These are phyloP conservation scores for Nothoprocta perdicaria DNA, from an alignment of 2,113 vertebrate genomes.

Conservation along the genomic window DNA sequence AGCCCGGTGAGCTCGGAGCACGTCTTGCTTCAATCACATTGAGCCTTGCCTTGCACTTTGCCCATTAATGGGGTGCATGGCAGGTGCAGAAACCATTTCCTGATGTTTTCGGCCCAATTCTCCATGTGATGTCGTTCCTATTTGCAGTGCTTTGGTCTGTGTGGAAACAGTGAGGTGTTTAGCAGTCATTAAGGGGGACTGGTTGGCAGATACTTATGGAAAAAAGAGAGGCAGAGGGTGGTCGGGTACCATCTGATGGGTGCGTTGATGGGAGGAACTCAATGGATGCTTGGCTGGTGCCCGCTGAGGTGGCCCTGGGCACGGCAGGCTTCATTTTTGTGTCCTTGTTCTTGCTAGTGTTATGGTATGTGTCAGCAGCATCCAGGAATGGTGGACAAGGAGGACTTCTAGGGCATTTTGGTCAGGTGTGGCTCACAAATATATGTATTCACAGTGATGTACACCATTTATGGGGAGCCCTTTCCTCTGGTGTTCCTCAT, in stretches of 20 bases:
- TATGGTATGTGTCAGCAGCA: neutral
- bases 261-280: rapidly evolving
- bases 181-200: neutral
- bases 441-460: neutral
- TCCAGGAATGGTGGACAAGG: neutral
- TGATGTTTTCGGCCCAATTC: neutral
- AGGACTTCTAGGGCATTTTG: neutral
- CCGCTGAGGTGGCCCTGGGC: rapidly evolving
- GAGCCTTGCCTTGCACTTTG: neutral
- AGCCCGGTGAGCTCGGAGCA: neutral
- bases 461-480: rapidly evolving
- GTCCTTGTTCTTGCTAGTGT: neutral
- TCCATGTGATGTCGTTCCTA: neutral
- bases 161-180: neutral
- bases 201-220: neutral
- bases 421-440: neutral
- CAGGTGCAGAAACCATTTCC: neutral
- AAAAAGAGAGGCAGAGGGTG: neutral
- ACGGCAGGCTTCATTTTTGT: neutral
- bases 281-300: too few relatives aligned
- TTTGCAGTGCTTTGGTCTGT: neutral
- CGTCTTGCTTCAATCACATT: neutral
- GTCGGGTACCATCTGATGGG: rapidly evolving
- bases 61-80: neutral
- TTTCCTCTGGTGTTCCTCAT: neutral